These are phyloP conservation scores for Asteroscopus sphinx DNA, from an alignment of 2,888 invertebrate genomes.

Conservation along the genomic window DNA sequence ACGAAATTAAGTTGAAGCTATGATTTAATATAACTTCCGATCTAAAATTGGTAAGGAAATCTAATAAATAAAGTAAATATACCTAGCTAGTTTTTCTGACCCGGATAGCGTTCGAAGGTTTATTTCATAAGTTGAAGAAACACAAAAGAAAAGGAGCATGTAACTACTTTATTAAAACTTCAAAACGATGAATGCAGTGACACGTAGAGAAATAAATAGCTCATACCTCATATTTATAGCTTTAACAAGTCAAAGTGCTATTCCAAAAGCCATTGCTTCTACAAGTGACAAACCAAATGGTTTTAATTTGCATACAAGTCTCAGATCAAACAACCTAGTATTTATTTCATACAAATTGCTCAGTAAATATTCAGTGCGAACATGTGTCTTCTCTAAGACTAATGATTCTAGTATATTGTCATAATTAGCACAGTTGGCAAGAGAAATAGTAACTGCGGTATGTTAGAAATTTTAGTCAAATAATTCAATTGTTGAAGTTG, in stretches of 20 bases:
- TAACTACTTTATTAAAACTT: conserved; percentile 22
- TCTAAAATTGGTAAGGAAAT: neutral
- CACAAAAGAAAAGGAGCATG: too few relatives aligned
- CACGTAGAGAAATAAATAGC: conserved; percentile 47
- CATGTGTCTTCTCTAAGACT: conserved; percentile 21
- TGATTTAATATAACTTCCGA: conserved; percentile 1
- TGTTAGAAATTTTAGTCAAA: conserved; percentile 30
- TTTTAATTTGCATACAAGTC: conserved; percentile 45
- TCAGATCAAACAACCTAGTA: conserved; percentile 37
- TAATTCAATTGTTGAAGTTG: conserved; percentile 7
- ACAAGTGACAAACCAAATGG: conserved; percentile 31
- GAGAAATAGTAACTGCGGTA: conserved; percentile 10
- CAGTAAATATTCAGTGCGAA: conserved; percentile 30
- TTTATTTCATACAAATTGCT: conserved; percentile 38
- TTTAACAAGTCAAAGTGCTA: conserved; percentile 17
- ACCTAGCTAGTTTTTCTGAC: too few relatives aligned
- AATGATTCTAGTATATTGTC: conserved; percentile 49
- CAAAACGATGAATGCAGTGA: conserved; percentile 42
- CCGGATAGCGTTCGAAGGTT: too few relatives aligned
- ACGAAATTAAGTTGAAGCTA: conserved; percentile 12
- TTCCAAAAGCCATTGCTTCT: conserved; percentile 11
- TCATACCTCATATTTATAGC: conserved; percentile 41
- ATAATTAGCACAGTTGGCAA: conserved; percentile 52
- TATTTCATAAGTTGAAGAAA: too few relatives aligned
- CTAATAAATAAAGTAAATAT: too few relatives aligned